phyloP scores from a whole-genome alignment of 2,113 vertebrate species.

The Paradisaea rubra region DNA sequence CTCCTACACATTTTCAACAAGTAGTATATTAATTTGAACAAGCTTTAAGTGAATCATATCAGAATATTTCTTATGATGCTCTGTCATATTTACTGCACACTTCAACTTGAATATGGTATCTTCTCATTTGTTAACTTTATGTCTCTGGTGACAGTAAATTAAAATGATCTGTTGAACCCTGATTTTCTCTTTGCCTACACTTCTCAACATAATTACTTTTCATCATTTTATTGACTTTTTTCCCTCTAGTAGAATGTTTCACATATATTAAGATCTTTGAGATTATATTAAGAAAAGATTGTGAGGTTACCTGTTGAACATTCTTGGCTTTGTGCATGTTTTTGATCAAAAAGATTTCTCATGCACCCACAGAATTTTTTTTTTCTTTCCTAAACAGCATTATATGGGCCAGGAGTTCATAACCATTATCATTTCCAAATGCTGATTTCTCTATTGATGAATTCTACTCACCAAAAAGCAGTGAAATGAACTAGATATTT shows the following conservation, averaged over 20 bases:
- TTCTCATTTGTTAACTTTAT: conserved; percentile 48
- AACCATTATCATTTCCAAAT: neutral
- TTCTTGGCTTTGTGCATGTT: neutral
- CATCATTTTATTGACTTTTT: conserved; percentile 39
- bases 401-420: neutral
- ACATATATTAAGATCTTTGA: neutral
- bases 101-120: neutral
- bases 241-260: neutral
- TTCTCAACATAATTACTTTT: conserved; percentile 23
- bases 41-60: conserved; percentile 41
- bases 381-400: neutral
- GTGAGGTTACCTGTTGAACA: neutral
- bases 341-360: neutral
- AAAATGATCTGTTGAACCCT: conserved; percentile 65
- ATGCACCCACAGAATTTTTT: neutral
- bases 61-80: conserved; percentile 27
- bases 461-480: neutral
- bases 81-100: conserved; percentile 51
- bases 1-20: conserved; percentile 46
- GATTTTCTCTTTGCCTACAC: conserved; percentile 47
- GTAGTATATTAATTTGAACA: conserved; percentile 48
- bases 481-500: neutral
- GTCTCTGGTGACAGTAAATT: conserved; percentile 21
- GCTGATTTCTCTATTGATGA: neutral
- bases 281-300: neutral